Evolutionary conservation across 2,113 vertebrate genomes (phyloP).

Genomic region (Scalopus aquaticus): DNA sequence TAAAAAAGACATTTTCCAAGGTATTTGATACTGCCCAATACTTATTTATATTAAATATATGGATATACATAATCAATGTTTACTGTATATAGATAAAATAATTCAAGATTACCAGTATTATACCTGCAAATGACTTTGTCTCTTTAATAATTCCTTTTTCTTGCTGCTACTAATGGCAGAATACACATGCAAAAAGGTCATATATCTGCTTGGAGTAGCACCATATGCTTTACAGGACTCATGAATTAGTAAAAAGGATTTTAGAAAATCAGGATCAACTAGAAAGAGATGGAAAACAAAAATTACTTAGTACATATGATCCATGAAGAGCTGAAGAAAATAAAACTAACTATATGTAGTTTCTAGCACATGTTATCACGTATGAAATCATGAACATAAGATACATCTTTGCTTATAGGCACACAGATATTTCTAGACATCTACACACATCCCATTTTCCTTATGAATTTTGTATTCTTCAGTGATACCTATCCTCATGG

Average conservation of each 20-base stretch:
- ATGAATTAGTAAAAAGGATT: conserved; percentile 94
- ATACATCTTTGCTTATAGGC: neutral
- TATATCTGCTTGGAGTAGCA: conserved; percentile 94
- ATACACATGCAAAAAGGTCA: conserved; percentile 93
- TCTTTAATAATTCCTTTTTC: conserved; percentile 91
- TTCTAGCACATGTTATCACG: neutral
- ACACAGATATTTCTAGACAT: neutral
- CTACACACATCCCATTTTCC: neutral
- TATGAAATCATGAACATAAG: neutral
- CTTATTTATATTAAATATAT: neutral
- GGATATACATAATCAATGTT: neutral
- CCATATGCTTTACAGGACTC: conserved; percentile 92
- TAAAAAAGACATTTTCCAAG: neutral
- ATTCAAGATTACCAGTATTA: neutral
- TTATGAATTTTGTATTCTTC: neutral
- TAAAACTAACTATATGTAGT: neutral
- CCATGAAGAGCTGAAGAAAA: conserved; percentile 11
- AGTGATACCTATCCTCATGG: neutral
- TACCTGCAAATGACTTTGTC: conserved; percentile 97
- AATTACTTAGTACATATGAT: neutral
- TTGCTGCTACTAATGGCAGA: conserved; percentile 91
- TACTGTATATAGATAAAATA: neutral
- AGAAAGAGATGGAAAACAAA: conserved; percentile 53
- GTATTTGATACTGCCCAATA: neutral
- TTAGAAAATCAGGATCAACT: conserved; percentile 89